These are phyloP conservation scores for Lacerta bilineata DNA, from an alignment of 2,797 vertebrate species.

Conservation along the genomic window DNA sequence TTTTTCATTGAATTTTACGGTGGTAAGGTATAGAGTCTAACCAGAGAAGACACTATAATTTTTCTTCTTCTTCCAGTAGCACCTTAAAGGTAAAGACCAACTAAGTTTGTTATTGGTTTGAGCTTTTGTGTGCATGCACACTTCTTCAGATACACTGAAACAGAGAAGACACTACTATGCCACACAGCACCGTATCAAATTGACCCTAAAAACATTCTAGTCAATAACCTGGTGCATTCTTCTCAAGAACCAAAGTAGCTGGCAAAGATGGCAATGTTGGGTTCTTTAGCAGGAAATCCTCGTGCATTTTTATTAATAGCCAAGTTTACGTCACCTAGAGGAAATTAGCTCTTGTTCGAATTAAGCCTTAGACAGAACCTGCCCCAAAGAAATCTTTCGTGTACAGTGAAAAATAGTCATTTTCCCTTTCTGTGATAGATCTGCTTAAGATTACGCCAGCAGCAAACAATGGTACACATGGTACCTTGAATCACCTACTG, in stretches of 20 bases:
- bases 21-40: background rate
- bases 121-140: too few species aligned
- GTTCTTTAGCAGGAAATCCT: background rate
- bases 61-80: too few species aligned
- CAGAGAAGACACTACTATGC: background rate
- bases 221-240: too few species aligned
- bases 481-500: constrained; percentile 94
- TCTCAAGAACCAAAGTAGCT: background rate
- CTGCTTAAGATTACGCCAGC: constrained; percentile 87
- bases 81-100: too few species aligned
- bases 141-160: too few species aligned
- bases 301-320: background rate
- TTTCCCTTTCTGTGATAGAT: constrained; percentile 80
- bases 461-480: constrained; percentile 95
- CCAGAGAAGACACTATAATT: background rate
- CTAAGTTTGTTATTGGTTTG: too few species aligned
- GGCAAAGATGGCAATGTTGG: too few species aligned
- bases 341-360: background rate
- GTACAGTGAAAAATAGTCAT: constrained; percentile 36
- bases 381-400: background rate
- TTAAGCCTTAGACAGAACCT: background rate
- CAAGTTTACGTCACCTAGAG: background rate
- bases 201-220: background rate
- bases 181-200: background rate
- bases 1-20: background rate